Percentiles rank a stretch among this genome's conserved stretches.
phyloP scores from a whole-genome alignment of 2,113 vertebrate genomes.

The Bubalus kerabau region DNA sequence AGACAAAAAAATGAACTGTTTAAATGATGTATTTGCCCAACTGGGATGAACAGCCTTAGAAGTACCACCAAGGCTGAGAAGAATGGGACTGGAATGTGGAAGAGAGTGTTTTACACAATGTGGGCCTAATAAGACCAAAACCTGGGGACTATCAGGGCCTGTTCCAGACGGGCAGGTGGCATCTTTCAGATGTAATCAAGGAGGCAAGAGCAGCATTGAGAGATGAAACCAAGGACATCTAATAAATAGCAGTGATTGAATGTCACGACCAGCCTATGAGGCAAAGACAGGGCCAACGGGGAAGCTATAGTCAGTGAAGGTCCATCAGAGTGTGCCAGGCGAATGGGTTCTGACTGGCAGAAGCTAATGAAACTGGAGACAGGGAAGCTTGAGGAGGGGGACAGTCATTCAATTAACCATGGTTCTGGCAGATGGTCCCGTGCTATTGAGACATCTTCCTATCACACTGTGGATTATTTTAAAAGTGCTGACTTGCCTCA shows the following conservation, averaged over 20 bases:
- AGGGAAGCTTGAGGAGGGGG: neutral
- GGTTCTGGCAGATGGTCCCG: neutral
- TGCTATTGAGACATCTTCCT: neutral
- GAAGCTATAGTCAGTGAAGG: neutral
- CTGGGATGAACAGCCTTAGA: neutral
- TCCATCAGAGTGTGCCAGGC: neutral
- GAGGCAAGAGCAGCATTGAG: neutral
- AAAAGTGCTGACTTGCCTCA: neutral
- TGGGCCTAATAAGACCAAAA: neutral
- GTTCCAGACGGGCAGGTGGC: neutral
- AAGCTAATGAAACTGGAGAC: neutral
- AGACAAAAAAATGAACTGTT: neutral
- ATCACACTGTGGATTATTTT: neutral
- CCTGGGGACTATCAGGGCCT: neutral
- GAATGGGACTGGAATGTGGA: neutral
- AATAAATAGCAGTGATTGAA: neutral
- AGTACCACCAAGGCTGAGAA: neutral
- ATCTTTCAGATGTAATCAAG: neutral
- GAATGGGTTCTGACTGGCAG: neutral
- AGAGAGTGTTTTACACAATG: neutral
- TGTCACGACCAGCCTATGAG: neutral
- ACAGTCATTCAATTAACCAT: neutral
- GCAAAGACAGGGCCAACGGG: neutral
- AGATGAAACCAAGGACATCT: neutral
- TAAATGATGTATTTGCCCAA: neutral